Evolutionary conservation across 2,797 vertebrate species (phyloP).

Genomic region (Vespertilio murinus): DNA sequence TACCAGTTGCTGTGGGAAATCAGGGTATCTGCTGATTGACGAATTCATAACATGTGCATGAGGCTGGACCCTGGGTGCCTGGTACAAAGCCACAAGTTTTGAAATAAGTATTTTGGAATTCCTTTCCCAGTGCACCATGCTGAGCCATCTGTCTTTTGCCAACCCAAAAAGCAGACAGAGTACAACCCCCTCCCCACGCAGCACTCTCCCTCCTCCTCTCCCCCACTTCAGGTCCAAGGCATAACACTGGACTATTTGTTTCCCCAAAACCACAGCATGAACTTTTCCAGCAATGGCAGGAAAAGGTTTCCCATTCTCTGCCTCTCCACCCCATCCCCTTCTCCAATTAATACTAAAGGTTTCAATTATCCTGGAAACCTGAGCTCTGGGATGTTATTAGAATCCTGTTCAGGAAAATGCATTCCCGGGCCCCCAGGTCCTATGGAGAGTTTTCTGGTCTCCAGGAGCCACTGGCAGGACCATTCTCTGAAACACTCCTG

Average conservation of each 20-base stretch:
- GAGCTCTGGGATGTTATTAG: conserved; percentile 9
- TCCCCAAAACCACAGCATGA: conserved; percentile 24
- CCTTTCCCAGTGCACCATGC: neutral
- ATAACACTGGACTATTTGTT: conserved; percentile 61
- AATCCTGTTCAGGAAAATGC: conserved; percentile 60
- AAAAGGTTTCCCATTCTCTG: conserved; percentile 28
- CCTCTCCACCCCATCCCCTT: neutral
- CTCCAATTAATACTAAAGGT: conserved; percentile 62
- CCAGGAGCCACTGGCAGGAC: neutral
- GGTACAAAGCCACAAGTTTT: conserved; percentile 5
- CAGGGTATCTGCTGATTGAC: neutral
- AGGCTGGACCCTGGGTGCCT: neutral
- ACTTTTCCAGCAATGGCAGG: conserved; percentile 46
- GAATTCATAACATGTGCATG: neutral
- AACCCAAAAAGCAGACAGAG: neutral
- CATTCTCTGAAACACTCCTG: conserved; percentile 6
- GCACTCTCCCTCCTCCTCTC: neutral
- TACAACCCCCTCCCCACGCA: neutral
- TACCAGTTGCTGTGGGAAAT: neutral
- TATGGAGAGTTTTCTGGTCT: conserved; percentile 17
- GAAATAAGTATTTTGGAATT: conserved; percentile 39
- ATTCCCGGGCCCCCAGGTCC: conserved; percentile 15
- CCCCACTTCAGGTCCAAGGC: conserved; percentile 1
- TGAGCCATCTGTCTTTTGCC: conserved; percentile 8
- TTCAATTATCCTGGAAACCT: conserved; percentile 60